Evolutionary conservation across 2,113 vertebrate genomes (phyloP).

Genomic region (Taxidea taxus): DNA sequence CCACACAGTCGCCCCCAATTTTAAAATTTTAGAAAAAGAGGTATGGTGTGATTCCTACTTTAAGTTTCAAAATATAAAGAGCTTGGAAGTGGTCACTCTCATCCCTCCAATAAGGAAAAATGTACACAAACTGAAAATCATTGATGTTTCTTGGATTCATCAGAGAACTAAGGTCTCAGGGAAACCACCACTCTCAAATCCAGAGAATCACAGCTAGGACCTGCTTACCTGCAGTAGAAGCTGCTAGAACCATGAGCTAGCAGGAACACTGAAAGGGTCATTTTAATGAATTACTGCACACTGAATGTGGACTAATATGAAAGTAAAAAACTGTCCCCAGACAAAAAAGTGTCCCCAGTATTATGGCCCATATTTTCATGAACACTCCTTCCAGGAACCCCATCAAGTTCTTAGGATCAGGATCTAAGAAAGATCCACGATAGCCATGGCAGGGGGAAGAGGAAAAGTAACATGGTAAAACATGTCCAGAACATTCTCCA

Average conservation of each 20-base stretch:
- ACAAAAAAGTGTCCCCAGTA: neutral
- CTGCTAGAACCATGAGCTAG: neutral
- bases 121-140: neutral
- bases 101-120: neutral
- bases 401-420: neutral
- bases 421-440: neutral
- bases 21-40: neutral
- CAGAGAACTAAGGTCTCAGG: neutral
- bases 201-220: neutral
- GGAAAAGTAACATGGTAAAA: neutral
- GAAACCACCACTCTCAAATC: neutral
- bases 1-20: no score
- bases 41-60: neutral
- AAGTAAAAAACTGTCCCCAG: neutral
- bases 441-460: neutral
- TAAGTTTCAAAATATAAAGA: neutral
- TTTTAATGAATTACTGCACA: neutral
- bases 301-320: neutral
- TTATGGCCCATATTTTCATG: neutral
- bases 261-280: neutral
- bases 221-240: neutral
- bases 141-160: neutral
- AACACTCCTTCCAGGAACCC: neutral
- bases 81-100: neutral
- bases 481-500: neutral